Base-by-base conservation (phyloP, 2,797 vertebrate genomes). In the Gymnoscopelus braueri region DNA sequence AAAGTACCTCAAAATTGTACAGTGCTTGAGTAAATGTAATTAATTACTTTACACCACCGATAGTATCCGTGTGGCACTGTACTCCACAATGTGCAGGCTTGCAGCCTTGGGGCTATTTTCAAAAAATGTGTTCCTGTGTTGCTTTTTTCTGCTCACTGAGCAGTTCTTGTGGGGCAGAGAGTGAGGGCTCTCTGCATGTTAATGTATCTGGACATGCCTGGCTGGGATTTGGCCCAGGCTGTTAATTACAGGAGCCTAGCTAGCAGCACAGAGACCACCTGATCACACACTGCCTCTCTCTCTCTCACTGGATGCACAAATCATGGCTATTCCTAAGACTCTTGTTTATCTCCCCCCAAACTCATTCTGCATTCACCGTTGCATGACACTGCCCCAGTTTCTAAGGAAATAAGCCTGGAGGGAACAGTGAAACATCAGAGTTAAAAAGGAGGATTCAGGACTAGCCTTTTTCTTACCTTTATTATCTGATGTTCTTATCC, bases 231-330 rank as follows among this genome's bases (percentile, higher is more conserved):
- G 88, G 85, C 85, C 84, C 83, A 75, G 82, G 86, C 88, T 89
- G 89, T 90, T 94, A 89, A 94, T 93, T 93, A 90, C 85, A 86
- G 80, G 78, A 89, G 82, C 81, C 78, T 77, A 79, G 74, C 39
- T 19, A 19, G 19, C 19, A 19, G 19, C 19, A 19, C 19, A 19
- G 19, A 72, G 82, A 89, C 87, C 92, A 93, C 91, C 91, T 92
- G 93, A 93, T 90, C 83, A 64, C 75, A 79, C 87, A 35, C 75
- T 72, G 76, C 57, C 75, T 70, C 69, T 70, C 75, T 83, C 69
- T 12, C 11, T n/a, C 39, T 8, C 39, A 69, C 35, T 78, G 67
- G 74, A 80, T 73, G 50, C 66, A 74, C 63, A 71, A 63, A 50
- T 19, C 19, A 19, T 32, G 0, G 55, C 73, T 65, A 23, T 77